These are phyloP conservation scores for Hirtodrosophila cameraria DNA, from an alignment of 2,888 invertebrate genomes.

Conservation along the genomic window DNA sequence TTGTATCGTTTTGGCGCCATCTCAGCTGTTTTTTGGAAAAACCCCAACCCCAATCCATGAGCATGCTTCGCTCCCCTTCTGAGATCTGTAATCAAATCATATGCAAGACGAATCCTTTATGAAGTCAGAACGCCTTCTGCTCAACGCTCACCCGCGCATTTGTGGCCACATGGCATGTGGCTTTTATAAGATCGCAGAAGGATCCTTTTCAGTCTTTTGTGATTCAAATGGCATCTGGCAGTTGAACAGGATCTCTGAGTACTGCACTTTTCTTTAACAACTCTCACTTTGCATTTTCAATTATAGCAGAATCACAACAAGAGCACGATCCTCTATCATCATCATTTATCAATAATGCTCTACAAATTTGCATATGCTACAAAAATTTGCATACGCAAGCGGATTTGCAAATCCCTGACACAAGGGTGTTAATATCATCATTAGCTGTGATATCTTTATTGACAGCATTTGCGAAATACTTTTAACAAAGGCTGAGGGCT, in stretches of 20 bases:
- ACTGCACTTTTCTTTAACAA: constrained; percentile 16
- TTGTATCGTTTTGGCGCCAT: constrained; percentile 41
- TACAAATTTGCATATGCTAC: constrained; percentile 42
- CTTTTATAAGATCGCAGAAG: constrained; percentile 1
- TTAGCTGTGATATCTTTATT: constrained; percentile 60
- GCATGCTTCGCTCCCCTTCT: constrained; percentile 14
- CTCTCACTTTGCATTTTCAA: constrained; percentile 30
- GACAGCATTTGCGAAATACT: constrained; percentile 40
- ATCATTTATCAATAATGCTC: constrained; percentile 52
- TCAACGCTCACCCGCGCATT: constrained; percentile 54
- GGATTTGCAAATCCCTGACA: neutral
- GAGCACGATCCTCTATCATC: constrained; percentile 8
- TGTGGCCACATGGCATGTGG: constrained; percentile 63
- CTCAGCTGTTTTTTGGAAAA: constrained; percentile 7
- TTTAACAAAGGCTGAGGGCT: constrained; percentile 13
- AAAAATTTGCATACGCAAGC: neutral
- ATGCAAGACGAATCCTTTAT: constrained; percentile 52
- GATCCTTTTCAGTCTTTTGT: constrained; percentile 19
- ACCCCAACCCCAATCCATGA: neutral
- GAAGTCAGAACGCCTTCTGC: constrained; percentile 42
- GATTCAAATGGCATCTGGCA: constrained; percentile 52
- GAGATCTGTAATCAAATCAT: constrained; percentile 41
- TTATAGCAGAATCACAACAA: constrained; percentile 53
- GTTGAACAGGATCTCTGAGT: constrained; percentile 20
- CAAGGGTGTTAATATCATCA: constrained; percentile 71